phyloP scores from a whole-genome alignment of 2,888 invertebrate genomes.

The Ametastegia equiseti region DNA sequence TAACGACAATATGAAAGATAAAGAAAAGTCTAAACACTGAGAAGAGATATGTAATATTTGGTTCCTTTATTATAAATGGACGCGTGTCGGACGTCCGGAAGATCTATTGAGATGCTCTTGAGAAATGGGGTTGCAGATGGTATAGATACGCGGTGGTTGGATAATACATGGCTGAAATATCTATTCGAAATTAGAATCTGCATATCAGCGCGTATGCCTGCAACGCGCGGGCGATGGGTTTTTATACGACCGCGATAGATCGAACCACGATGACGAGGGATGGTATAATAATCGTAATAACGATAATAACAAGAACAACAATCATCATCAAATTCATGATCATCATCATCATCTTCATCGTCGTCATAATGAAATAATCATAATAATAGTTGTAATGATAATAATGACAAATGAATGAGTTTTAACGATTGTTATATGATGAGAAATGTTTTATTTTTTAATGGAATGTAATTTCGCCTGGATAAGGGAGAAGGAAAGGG shows the following conservation, averaged over 20 bases:
- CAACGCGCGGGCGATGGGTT: background rate
- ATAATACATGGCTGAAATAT: background rate
- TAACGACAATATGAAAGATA: no score
- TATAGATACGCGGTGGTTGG: no score
- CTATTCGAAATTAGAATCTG: slow-evolving; percentile 26
- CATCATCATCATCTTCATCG: no score
- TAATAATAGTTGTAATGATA: background rate
- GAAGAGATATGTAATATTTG: background rate
- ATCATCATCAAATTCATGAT: no score
- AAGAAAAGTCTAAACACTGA: background rate
- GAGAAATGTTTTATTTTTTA: background rate
- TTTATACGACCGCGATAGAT: background rate
- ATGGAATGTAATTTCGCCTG: background rate
- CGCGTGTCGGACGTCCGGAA: slow-evolving; percentile 26
- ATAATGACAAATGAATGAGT: background rate
- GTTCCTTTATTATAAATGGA: background rate
- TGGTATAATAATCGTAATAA: slow-evolving; percentile 1
- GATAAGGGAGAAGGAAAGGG: background rate
- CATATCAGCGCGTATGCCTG: no score
- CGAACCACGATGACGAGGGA: background rate
- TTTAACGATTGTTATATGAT: background rate
- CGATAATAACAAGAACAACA: no score
- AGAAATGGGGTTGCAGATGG: slow-evolving; percentile 38
- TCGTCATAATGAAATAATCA: background rate
- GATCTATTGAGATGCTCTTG: slow-evolving; percentile 40